Percentiles rank a stretch among this genome's conserved stretches.
phyloP scores from a whole-genome alignment of 2,797 vertebrate species.

The Sebastes nivosus region DNA sequence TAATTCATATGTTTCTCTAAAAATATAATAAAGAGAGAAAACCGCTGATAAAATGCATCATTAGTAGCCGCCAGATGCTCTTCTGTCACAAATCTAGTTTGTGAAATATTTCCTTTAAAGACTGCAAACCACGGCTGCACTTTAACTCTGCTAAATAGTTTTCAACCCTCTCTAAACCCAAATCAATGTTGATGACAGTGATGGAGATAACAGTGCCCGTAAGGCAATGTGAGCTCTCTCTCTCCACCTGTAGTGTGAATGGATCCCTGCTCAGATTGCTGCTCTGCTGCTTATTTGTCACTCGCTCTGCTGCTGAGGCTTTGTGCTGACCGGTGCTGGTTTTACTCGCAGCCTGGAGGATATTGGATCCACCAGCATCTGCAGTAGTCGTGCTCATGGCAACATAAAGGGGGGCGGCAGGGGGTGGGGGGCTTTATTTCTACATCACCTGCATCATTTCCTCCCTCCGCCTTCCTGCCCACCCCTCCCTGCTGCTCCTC shows the following conservation, averaged over 20 bases:
- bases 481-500: neutral
- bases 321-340: slow-evolving; percentile 64
- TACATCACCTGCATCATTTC: slow-evolving; percentile 41
- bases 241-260: neutral
- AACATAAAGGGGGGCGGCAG: neutral
- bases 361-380: slow-evolving; percentile 45
- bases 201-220: neutral
- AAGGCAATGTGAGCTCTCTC: neutral
- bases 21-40: neutral
- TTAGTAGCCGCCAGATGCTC: neutral
- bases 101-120: neutral
- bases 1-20: neutral
- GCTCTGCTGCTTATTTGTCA: slow-evolving; percentile 21
- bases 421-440: slow-evolving; percentile 16
- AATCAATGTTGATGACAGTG: neutral
- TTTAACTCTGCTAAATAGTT: neutral
- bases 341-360: slow-evolving; percentile 16
- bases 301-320: neutral
- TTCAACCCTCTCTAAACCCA: neutral
- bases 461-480: neutral
- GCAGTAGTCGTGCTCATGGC: slow-evolving; percentile 27
- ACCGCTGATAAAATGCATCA: neutral
- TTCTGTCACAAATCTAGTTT: neutral
- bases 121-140: neutral
- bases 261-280: neutral